Conservation (phyloP, 2,797 vertebrate species). For the Brachymystax lenok region DNA sequence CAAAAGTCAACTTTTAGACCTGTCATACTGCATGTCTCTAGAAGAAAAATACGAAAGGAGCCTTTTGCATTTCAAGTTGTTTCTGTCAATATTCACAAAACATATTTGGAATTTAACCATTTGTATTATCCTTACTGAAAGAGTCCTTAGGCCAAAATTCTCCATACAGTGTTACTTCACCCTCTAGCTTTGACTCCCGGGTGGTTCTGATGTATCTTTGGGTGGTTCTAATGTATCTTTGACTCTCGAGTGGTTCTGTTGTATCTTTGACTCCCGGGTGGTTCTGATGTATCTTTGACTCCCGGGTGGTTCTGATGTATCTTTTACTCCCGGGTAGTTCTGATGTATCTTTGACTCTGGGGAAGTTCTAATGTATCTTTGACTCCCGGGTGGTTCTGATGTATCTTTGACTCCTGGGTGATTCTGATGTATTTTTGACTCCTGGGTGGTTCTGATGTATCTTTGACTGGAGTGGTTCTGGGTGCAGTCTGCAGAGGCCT, state of each 20-base stretch:
- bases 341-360: background rate
- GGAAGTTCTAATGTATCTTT: too few relatives aligned
- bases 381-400: too few relatives aligned
- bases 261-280: too few relatives aligned
- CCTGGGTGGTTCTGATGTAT: background rate
- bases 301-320: background rate
- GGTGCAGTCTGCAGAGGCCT: slow-evolving; percentile 29
- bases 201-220: background rate
- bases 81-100: background rate
- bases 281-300: background rate
- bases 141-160: background rate
- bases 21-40: background rate
- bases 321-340: background rate
- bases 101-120: background rate
- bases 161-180: too few relatives aligned
- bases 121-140: background rate
- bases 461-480: background rate
- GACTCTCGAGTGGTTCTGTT: background rate
- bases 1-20: background rate
- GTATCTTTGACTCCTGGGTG: too few relatives aligned
- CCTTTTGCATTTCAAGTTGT: background rate
- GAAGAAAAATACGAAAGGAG: background rate
- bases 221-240: background rate
- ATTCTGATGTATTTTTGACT: too few relatives aligned
- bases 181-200: too few relatives aligned